Conservation (phyloP, 2,888 invertebrate species). For the Philhelius pedissequus region DNA sequence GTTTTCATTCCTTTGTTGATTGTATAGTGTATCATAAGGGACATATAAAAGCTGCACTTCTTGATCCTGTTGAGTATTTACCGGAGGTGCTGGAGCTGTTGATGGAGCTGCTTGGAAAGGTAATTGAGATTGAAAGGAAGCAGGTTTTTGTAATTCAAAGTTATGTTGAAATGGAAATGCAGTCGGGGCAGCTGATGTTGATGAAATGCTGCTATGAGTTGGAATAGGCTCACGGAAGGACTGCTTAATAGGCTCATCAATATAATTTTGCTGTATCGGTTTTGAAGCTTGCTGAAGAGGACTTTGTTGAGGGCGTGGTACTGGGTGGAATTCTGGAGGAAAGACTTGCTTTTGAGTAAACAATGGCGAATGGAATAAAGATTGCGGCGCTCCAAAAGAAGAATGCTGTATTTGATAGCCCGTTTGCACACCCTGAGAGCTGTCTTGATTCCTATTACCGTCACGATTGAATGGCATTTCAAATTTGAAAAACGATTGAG, state of each 20-base stretch:
- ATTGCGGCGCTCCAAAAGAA: slow-evolving; percentile 74
- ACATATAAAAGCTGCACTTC: slow-evolving; percentile 90
- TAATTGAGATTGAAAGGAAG: slow-evolving; percentile 69
- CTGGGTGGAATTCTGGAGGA: slow-evolving; percentile 74
- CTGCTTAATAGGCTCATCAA: slow-evolving; percentile 74
- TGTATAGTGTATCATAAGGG: slow-evolving; percentile 86
- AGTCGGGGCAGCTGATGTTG: slow-evolving; percentile 74
- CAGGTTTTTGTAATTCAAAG: slow-evolving; percentile 72
- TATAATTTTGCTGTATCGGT: slow-evolving; percentile 75
- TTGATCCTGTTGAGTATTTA: slow-evolving; percentile 79
- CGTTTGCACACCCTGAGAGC: slow-evolving; percentile 74
- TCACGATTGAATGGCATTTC: slow-evolving; percentile 75
- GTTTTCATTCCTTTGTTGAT: slow-evolving; percentile 75
- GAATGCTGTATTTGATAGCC: slow-evolving; percentile 78
- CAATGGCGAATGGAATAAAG: slow-evolving; percentile 74
- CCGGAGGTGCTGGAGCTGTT: slow-evolving; percentile 65
- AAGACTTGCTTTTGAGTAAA: slow-evolving; percentile 73
- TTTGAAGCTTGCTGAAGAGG: slow-evolving; percentile 72
- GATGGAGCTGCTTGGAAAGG: slow-evolving; percentile 58
- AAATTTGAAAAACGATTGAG: slow-evolving; percentile 78
- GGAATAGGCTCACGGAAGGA: slow-evolving; percentile 71
- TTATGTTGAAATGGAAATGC: slow-evolving; percentile 72
- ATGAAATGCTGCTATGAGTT: slow-evolving; percentile 72
- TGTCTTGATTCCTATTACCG: slow-evolving; percentile 56
- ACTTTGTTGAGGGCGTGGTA: slow-evolving; percentile 71